Conservation (phyloP, 2,888 invertebrate species). For the Erannis defoliaria region DNA sequence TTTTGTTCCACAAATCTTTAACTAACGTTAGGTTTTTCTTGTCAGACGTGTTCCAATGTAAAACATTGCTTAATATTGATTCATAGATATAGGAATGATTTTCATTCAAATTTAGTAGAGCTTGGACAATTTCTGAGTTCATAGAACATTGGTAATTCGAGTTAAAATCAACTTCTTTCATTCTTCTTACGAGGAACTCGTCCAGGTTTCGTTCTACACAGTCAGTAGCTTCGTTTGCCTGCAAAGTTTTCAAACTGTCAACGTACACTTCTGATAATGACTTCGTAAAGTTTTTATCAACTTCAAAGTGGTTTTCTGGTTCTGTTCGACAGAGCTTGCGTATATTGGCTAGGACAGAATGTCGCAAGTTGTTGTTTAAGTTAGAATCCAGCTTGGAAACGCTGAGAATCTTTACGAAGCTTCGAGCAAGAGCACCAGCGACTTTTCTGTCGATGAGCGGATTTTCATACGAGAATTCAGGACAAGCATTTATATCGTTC, state of each 20-base stretch:
- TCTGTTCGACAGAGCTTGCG: slow-evolving; percentile 67
- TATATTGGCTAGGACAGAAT: slow-evolving; percentile 68
- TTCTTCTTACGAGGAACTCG: slow-evolving; percentile 64
- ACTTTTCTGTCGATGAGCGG: slow-evolving; percentile 72
- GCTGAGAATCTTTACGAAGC: slow-evolving; percentile 71
- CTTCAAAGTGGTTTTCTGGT: slow-evolving; percentile 63
- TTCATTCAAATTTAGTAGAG: slow-evolving; percentile 69
- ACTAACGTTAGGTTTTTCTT: slow-evolving; percentile 55
- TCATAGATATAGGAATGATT: slow-evolving; percentile 51
- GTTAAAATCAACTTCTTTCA: slow-evolving; percentile 59
- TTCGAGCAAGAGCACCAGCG: slow-evolving; percentile 67
- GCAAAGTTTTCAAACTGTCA: slow-evolving; percentile 46
- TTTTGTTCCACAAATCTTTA: slow-evolving; percentile 63
- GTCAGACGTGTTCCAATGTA: slow-evolving; percentile 56
- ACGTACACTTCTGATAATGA: slow-evolving; percentile 61
- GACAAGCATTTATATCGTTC: slow-evolving; percentile 58
- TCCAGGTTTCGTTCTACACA: slow-evolving; percentile 61
- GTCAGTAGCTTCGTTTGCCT: slow-evolving; percentile 24
- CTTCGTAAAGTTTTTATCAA: slow-evolving; percentile 63
- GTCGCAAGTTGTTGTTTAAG: slow-evolving; percentile 64
- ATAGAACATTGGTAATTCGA: slow-evolving; percentile 52
- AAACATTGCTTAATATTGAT: slow-evolving; percentile 57
- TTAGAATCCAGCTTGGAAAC: slow-evolving; percentile 61
- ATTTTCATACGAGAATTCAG: slow-evolving; percentile 67
- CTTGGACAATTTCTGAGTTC: slow-evolving; percentile 71